Base-by-base conservation (phyloP, 2,888 invertebrate genomes). In the Agrotis puta region DNA sequence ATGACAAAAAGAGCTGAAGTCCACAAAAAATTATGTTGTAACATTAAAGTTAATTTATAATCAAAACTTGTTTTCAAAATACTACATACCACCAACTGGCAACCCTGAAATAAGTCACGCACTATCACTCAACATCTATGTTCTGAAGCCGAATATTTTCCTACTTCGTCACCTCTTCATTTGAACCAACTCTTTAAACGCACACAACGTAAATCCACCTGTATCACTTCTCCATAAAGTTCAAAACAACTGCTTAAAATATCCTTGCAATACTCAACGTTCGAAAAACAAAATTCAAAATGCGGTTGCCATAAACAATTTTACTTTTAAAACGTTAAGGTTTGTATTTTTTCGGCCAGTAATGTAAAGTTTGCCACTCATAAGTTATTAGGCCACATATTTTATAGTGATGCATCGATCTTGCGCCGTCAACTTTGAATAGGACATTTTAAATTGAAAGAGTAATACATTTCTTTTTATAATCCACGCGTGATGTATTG, bases 71-170 rank as follows among this genome's bases (percentile, higher is more conserved):
- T 39, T 39, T 39, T 39, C 9, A 39, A 39, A 11, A 39, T 2
- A 39, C 39, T 9, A 43, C 13, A 45, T 53, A 61, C n/a, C 61
- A 43, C 7, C 11, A 16, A 39, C 53, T 84, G 89, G 0, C 92
- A 94, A 69, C 94, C 95, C 94, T 95, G 85, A 69, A 70, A 75
- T 83, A 84, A 85, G 92, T 92, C 92, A 93, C 92, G 92, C 91
- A 91, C 94, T 94, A 94, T 95, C 94, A 92, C 91, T 93, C 91
- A 81, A 89, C 94, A 93, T 93, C 92, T 92, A 92, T 89, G 93
- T 92, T 94, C 92, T 90, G 88, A 90, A 91, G 86, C 89, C 88
- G 92, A 95, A 95, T 95, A 94, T 93, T 95, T 95, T 92, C 93
- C 89, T 90, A 94, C 92, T 91, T 94, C 94, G 95, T 95, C 95